These are phyloP conservation scores for Thyatira batis DNA, from an alignment of 2,888 invertebrate species.

Conservation along the genomic window DNA sequence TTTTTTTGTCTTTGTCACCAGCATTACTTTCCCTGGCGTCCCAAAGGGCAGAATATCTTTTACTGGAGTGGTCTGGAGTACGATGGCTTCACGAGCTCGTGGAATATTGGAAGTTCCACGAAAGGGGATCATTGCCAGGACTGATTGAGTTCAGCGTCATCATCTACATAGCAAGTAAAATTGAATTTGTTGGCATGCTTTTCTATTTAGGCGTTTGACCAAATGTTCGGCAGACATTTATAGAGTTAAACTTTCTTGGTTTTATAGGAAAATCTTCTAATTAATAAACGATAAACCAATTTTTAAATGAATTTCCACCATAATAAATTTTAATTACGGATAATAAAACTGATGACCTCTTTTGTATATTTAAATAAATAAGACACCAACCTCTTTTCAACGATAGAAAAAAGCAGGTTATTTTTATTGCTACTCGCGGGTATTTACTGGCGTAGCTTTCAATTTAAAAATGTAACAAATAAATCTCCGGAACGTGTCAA, in stretches of 20 bases:
- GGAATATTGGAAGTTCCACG: conserved; percentile 89
- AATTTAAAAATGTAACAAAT: not conserved
- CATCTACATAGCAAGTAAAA: conserved; percentile 93
- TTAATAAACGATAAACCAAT: too few relatives aligned
- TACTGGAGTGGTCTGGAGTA: conserved; percentile 90
- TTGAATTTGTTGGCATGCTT: conserved; percentile 62
- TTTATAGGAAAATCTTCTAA: too few relatives aligned
- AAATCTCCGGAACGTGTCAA: not conserved
- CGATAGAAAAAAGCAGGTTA: not conserved
- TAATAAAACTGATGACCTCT: too few relatives aligned
- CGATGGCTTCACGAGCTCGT: conserved; percentile 89
- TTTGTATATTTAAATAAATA: not conserved
- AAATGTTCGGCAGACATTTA: too few relatives aligned
- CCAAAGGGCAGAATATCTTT: conserved; percentile 92
- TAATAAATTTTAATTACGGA: too few relatives aligned
- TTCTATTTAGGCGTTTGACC: too few relatives aligned
- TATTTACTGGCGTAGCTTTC: not conserved
- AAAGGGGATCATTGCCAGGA: conserved; percentile 90
- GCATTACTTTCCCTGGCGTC: conserved; percentile 97
- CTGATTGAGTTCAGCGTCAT: conserved; percentile 92
- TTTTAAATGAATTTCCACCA: too few relatives aligned
- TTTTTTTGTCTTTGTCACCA: conserved; percentile 64
- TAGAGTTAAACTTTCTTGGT: too few relatives aligned
- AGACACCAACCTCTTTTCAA: not conserved
- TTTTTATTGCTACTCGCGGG: not conserved